phyloP scores from a whole-genome alignment of 2,797 vertebrate genomes.

The Aeoliscus strigatus region DNA sequence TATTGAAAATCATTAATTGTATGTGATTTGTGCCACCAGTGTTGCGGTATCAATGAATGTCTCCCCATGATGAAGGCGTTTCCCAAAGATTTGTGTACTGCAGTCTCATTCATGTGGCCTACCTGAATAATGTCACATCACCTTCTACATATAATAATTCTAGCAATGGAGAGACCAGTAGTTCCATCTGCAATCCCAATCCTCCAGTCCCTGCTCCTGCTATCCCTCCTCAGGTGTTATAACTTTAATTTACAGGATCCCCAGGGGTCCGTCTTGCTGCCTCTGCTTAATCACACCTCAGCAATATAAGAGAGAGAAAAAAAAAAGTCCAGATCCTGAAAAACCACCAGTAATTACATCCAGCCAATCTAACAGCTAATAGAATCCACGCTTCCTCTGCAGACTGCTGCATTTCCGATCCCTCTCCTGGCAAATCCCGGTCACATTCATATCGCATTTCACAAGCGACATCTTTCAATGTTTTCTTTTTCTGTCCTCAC shows the following conservation, averaged over 20 bases:
- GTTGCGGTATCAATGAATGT: too few species aligned
- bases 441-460: conserved; percentile 9
- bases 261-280: conserved; percentile 40
- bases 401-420: not conserved
- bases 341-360: conserved; percentile 38
- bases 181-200: too few species aligned
- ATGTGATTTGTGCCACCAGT: conserved; percentile 71
- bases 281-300: conserved; percentile 50
- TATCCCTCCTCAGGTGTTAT: conserved; percentile 55
- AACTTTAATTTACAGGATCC: conserved; percentile 61
- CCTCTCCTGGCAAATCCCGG: not conserved
- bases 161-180: too few species aligned
- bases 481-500: too few species aligned
- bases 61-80: too few species aligned
- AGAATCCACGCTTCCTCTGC: conserved; percentile 6
- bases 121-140: too few species aligned
- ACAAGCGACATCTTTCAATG: not conserved
- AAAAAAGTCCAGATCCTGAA: conserved; percentile 11
- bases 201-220: conserved; percentile 3
- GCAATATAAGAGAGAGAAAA: not conserved
- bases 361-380: conserved; percentile 23
- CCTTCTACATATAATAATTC: too few species aligned
- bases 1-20: conserved; percentile 72
- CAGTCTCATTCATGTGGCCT: too few species aligned
- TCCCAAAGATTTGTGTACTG: too few species aligned